A percentile compares a stretch with the other conserved stretches of the same genome.
These are phyloP conservation scores for Invenusta paracnida DNA, from an alignment of 2,888 invertebrate genomes.

Conservation along the genomic window DNA sequence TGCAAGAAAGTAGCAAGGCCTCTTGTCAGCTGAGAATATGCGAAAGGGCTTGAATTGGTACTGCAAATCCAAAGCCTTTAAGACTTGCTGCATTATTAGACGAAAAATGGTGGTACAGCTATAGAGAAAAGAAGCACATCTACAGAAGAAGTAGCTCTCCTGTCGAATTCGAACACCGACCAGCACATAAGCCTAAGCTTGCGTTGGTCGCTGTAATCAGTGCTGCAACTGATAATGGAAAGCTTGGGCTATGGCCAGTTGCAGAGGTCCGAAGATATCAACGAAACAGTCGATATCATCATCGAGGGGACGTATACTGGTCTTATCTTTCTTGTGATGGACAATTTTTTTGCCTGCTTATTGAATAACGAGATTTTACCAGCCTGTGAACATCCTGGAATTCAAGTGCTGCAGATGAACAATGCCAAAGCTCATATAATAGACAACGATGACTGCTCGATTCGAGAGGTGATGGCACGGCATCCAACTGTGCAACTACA, in stretches of 20 bases:
- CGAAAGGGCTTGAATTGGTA: background rate
- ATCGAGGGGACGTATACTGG: background rate
- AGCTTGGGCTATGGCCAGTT: background rate
- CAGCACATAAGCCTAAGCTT: background rate
- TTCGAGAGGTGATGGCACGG: background rate
- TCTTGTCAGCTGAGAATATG: background rate
- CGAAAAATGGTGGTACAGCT: background rate
- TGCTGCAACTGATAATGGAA: background rate
- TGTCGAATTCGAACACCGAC: background rate
- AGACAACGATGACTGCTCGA: background rate
- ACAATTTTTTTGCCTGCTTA: background rate
- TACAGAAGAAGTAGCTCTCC: background rate
- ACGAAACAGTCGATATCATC: background rate
- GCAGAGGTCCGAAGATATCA: background rate
- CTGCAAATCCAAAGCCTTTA: background rate
- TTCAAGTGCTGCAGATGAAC: background rate
- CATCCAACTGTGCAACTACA: background rate
- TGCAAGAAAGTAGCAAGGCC: background rate
- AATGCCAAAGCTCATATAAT: background rate
- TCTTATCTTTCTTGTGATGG: background rate
- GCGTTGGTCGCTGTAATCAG: background rate
- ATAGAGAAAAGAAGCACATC: background rate
- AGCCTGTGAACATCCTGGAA: background rate
- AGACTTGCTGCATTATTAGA: background rate
- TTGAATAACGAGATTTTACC: background rate